Base-by-base conservation (phyloP, 2,113 vertebrate species). In the Pardalotus punctatus region DNA sequence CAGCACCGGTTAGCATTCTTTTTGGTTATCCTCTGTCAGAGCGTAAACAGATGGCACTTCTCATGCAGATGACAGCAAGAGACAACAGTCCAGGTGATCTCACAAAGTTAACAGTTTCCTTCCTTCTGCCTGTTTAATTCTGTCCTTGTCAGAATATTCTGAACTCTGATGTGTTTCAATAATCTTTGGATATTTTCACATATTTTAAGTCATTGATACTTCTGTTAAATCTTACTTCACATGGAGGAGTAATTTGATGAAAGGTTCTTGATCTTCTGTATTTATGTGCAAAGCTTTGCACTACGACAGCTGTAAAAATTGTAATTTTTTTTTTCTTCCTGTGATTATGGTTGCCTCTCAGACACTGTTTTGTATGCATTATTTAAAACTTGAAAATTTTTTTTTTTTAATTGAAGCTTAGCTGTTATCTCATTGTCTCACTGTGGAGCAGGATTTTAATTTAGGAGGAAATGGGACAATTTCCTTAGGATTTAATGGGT, bases 31-130 rank as follows among this genome's bases (percentile, higher is more conserved):
- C 99, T 42, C 98, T 99, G 92, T 99, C 99, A 3, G 99, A 99
- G 93, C 98, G 99, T 89, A 99, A 99, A 92, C 99, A 99, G 98
- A 99, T 99, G 99, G 99, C 99, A 65, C 99, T 99, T 82, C 98
- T 99, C 38, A 99, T 99, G 99, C 99, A 99, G 98, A 99, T 99
- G 99, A 99, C 99, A 28, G 99, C 99, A 86, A 99, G 98, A 97
- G 99, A 99, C 97, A 99, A 99, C 98, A 99, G 99, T 97, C 99
- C 99, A 99, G 99, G 99, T 99, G 96, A 97, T 82, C 91, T 73
- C 66, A 50, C 53, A 42, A 20, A 73, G 57, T 91, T 71, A 90
- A 51, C 54, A 84, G 16, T 50, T 90, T n/a, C 93, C 47, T 91
- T 60, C 58, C 67, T 58, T 58, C 67, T 93, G 23, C 31, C 28